Evolutionary conservation across 2,113 vertebrate genomes (phyloP).

Genomic region (Elanus axillaris): DNA sequence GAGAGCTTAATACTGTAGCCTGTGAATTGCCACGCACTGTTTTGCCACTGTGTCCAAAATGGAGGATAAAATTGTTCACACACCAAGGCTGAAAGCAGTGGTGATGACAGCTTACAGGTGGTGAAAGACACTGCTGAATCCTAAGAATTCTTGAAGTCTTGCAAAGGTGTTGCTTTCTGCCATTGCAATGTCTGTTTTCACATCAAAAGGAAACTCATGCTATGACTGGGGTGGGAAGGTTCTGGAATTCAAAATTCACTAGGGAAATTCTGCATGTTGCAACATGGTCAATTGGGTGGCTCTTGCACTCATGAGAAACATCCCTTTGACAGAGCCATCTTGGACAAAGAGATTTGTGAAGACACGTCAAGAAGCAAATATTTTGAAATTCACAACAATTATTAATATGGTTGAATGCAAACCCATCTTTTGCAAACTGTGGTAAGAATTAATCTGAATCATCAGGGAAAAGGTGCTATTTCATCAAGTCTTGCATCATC

Average conservation of each 20-base stretch:
- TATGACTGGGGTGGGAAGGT: neutral
- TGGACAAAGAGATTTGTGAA: neutral
- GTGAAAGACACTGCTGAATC: neutral
- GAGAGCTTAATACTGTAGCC: neutral
- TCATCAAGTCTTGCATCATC: neutral
- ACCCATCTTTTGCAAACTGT: neutral
- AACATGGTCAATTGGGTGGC: neutral
- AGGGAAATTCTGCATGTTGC: neutral
- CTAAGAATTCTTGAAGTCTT: neutral
- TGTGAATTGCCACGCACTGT: neutral
- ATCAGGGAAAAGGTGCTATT: neutral
- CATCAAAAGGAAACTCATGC: neutral
- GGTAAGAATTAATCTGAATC: neutral
- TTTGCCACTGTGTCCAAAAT: neutral
- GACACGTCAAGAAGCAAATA: neutral
- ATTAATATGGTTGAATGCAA: neutral
- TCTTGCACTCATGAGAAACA: neutral
- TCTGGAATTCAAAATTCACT: neutral
- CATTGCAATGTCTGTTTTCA: neutral
- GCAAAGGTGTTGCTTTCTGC: neutral
- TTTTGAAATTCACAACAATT: neutral
- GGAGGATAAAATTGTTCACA: neutral
- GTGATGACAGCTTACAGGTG: neutral
- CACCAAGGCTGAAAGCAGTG: neutral
- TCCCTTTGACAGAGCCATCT: neutral